These are phyloP conservation scores for Morpho helenor DNA, from an alignment of 2,888 invertebrate genomes.

Conservation along the genomic window DNA sequence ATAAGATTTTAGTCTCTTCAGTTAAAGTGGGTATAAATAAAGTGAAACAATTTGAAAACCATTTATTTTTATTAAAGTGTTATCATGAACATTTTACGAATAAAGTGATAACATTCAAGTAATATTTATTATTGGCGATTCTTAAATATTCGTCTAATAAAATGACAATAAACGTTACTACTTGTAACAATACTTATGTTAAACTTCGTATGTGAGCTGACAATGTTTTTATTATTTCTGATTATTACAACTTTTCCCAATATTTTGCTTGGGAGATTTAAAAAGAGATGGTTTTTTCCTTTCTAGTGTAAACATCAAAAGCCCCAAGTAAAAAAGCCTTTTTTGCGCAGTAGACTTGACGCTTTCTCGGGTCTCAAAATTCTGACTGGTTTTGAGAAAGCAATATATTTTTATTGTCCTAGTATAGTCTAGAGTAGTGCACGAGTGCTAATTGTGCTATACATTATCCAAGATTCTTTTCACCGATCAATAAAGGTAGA, in stretches of 20 bases:
- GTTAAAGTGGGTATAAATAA: constrained; percentile 3
- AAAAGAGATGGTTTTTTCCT: constrained; percentile 27
- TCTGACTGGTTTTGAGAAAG: constrained; percentile 44
- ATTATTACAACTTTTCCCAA: constrained; percentile 6
- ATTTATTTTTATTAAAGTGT: constrained; percentile 64
- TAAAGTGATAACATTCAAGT: constrained; percentile 71
- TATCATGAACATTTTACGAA: constrained; percentile 58
- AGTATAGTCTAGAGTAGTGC: constrained; percentile 72
- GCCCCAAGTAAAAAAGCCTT: background rate
- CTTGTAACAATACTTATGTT: constrained; percentile 13
- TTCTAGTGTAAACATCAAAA: constrained; percentile 1
- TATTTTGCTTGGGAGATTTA: constrained; percentile 57
- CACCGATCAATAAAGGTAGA: constrained; percentile 5
- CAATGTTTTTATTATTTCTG: constrained; percentile 8
- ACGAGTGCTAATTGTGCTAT: constrained; percentile 50
- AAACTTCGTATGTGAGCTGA: constrained; percentile 15
- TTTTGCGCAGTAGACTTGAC: background rate
- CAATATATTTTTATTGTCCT: constrained; percentile 70
- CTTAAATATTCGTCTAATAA: constrained; percentile 20
- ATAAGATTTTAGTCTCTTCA: too few relatives aligned
- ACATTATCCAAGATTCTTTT: constrained; percentile 25
- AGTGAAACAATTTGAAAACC: constrained; percentile 66
- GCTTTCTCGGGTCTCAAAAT: background rate
- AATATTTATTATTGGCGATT: constrained; percentile 23
- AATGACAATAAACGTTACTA: constrained; percentile 22